Evolutionary conservation across 2,797 vertebrate genomes (phyloP).

Genomic region (Rhinophrynus dorsalis): DNA sequence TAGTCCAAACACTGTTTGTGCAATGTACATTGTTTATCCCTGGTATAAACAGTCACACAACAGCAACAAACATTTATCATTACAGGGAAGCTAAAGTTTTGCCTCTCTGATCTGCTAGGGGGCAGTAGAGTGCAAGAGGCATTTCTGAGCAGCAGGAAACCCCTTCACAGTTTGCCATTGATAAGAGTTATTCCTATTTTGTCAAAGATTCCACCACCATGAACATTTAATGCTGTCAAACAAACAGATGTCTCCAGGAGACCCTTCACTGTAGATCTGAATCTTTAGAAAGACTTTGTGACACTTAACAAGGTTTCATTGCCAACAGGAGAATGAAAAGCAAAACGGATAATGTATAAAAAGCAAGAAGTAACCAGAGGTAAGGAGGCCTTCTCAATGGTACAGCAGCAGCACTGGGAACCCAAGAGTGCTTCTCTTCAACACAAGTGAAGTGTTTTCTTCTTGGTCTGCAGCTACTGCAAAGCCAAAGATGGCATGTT

Average conservation of each 20-base stretch:
- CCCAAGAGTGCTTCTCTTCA: conserved; percentile 36
- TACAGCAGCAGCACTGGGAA: conserved; percentile 29
- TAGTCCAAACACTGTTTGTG: too few species aligned
- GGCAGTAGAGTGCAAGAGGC: too few species aligned
- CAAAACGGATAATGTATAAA: conserved; percentile 10
- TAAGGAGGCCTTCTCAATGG: conserved; percentile 38
- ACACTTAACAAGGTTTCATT: conserved; percentile 43
- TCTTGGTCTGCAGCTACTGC: conserved; percentile 39
- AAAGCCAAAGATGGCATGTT: conserved; percentile 42
- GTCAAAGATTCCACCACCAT: background rate
- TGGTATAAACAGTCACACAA: too few species aligned
- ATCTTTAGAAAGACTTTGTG: conserved; percentile 16
- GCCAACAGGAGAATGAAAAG: conserved; percentile 13
- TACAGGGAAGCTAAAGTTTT: too few species aligned
- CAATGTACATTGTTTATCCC: too few species aligned
- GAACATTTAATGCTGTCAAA: conserved; percentile 29
- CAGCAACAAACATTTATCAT: too few species aligned
- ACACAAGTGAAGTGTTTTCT: conserved; percentile 43
- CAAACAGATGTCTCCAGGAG: conserved; percentile 16
- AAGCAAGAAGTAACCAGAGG: conserved; percentile 39
- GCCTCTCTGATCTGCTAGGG: too few species aligned
- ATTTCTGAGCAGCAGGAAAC: too few species aligned
- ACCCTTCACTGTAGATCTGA: conserved; percentile 52
- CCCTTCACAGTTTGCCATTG: too few species aligned
- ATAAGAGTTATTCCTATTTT: background rate